Evolutionary conservation across 2,797 vertebrate genomes (phyloP).

Genomic region (Simalia tracyae): DNA sequence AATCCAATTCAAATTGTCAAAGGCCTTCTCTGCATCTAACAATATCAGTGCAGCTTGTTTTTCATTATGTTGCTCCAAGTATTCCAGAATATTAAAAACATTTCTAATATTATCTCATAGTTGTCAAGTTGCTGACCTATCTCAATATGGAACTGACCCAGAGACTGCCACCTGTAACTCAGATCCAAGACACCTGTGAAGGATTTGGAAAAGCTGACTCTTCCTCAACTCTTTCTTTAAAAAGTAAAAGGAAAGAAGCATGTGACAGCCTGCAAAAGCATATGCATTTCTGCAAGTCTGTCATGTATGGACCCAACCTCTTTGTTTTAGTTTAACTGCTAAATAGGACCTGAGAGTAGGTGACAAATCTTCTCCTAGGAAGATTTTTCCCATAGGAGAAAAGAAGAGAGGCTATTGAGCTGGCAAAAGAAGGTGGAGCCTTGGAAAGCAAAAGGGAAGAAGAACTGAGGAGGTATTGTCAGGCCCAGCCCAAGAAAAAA

Average conservation of each 20-base stretch:
- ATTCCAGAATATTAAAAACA: too few relatives aligned
- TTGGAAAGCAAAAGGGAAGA: neutral
- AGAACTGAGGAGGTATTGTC: neutral
- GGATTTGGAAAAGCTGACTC: neutral
- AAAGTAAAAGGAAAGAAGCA: neutral
- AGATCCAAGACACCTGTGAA: neutral
- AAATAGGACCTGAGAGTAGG: neutral
- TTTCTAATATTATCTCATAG: too few relatives aligned
- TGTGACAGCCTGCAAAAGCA: neutral
- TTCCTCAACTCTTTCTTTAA: neutral
- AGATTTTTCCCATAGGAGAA: neutral
- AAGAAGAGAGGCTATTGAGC: neutral
- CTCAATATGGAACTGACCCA: neutral
- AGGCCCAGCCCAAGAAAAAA: neutral
- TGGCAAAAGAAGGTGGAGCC: neutral
- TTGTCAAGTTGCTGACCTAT: neutral
- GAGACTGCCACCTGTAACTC: neutral
- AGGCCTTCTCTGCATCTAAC: too few relatives aligned
- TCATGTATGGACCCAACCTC: neutral
- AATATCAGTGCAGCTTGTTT: too few relatives aligned
- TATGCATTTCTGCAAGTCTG: neutral
- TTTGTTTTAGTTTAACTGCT: neutral
- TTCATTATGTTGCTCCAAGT: too few relatives aligned
- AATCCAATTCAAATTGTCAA: too few relatives aligned
- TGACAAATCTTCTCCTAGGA: neutral